Base-by-base conservation (phyloP, 2,888 invertebrate species). In the Phymatocera aterrima region DNA sequence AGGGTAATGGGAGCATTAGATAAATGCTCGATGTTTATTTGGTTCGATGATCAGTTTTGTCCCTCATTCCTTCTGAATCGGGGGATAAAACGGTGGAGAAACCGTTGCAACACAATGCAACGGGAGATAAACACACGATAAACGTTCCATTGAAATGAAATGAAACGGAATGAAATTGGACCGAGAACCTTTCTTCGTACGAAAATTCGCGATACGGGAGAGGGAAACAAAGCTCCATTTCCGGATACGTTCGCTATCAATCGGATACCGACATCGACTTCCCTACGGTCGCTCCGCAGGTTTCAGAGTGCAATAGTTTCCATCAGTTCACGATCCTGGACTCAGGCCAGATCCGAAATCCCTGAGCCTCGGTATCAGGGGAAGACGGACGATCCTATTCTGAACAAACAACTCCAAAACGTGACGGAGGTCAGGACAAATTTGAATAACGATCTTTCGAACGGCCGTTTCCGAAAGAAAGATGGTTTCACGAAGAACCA, bases 271-370 rank as follows among this genome's bases (percentile, higher is more conserved):
- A n/a, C n/a, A n/a, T 72, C 51, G 51, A 6, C 31, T 72, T 31
- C 31, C 12, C 31, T 8, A 15, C 10, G 54, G 54, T n/a, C n/a
- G n/a, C 64, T 64, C 68, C 24, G 15, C 21, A 43, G 46, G 24
- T 15, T 68, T 40, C 18, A 1, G 72, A 72, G 72, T 72, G 72
- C 82, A 81, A 82, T 82, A 82, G 82, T 82, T 82, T 82, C 82
- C 82, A 82, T 82, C 82, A 82, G 82, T 82, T 82, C 80, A 78
- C 80, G 68, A 8, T 72, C 79, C 82, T 82, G 82, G 82, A 82
- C 80, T 68, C 77, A 77, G 79, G 82, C 82, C 82, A 82, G 80
- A 81, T 77, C 68, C 57, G 79, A n/a, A 78, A 72, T 51, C 72
- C 51, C 72, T 51, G 18, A 51, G 72, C 51, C 51, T 34, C 51